These are phyloP conservation scores for Benthosema pterotum DNA, from an alignment of 2,797 vertebrate species.

Conservation along the genomic window DNA sequence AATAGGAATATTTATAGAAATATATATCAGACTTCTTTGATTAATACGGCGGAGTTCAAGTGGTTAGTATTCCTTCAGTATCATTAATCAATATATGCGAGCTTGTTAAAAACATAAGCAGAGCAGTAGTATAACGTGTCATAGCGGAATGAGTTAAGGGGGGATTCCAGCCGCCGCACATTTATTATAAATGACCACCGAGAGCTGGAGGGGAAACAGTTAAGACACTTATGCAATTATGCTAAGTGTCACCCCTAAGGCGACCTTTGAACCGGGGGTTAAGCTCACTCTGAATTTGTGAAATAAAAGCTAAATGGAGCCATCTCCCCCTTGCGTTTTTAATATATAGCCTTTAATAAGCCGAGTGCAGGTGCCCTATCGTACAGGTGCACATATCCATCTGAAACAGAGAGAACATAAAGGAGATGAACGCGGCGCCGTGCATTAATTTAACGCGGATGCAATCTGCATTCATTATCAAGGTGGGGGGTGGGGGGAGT, in stretches of 20 bases:
- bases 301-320: conserved; percentile 85
- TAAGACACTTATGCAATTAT: conserved; percentile 87
- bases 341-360: conserved; percentile 85
- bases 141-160: conserved; percentile 74
- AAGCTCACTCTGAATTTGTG: conserved; percentile 81
- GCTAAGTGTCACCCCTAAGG: conserved; percentile 83
- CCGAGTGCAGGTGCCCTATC: conserved; percentile 75
- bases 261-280: conserved; percentile 82
- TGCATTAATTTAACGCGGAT: conserved; percentile 69
- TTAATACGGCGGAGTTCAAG: conserved; percentile 75
- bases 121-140: conserved; percentile 76
- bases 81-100: conserved; percentile 82
- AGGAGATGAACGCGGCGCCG: conserved; percentile 72
- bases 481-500: conserved; percentile 50
- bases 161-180: conserved; percentile 66
- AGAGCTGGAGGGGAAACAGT: conserved; percentile 79
- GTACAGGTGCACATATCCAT: conserved; percentile 75
- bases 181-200: conserved; percentile 82
- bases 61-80: conserved; percentile 72
- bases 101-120: conserved; percentile 80
- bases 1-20: conserved; percentile 78
- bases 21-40: conserved; percentile 76
- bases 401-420: conserved; percentile 77
- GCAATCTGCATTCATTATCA: conserved; percentile 77
- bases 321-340: conserved; percentile 75